Percentiles rank a stretch among this genome's conserved stretches.
phyloP scores from a whole-genome alignment of 2,797 vertebrate genomes.

The Brachyalestes nurse region DNA sequence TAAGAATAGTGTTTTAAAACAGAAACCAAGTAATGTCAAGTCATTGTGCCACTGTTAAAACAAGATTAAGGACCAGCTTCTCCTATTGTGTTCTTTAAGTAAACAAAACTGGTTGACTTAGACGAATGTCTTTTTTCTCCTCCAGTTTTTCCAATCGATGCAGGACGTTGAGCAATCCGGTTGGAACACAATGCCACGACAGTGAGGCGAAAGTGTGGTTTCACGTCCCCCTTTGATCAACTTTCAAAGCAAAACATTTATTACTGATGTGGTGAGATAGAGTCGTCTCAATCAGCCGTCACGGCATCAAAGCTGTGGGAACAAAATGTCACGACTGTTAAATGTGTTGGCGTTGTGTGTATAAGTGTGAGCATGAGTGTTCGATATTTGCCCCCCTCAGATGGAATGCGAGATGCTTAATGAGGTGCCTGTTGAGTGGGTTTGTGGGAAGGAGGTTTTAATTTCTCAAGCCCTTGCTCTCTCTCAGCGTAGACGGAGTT shows the following conservation, averaged over 20 bases:
- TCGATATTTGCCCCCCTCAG: slow-evolving; percentile 49
- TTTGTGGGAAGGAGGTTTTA: slow-evolving; percentile 76
- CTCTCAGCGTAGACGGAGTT: slow-evolving; percentile 69
- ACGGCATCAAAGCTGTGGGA: slow-evolving; percentile 73
- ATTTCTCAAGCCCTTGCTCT: slow-evolving; percentile 64
- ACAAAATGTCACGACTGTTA: slow-evolving; percentile 63
- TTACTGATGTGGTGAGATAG: slow-evolving; percentile 67
- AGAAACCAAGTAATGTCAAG: slow-evolving; percentile 60
- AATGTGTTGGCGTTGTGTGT: slow-evolving; percentile 39
- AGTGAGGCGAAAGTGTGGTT: slow-evolving; percentile 58
- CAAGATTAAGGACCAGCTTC: slow-evolving; percentile 60
- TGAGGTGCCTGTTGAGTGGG: slow-evolving; percentile 73
- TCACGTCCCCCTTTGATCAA: slow-evolving; percentile 66
- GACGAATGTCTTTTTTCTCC: slow-evolving; percentile 51
- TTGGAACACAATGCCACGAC: slow-evolving; percentile 69
- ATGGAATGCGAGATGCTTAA: slow-evolving; percentile 87
- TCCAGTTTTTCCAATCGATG: slow-evolving; percentile 59
- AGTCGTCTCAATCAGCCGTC: slow-evolving; percentile 59
- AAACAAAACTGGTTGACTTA: slow-evolving; percentile 65
- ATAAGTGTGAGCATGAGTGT: slow-evolving; percentile 22
- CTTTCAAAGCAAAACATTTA: slow-evolving; percentile 79
- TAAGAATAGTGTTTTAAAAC: slow-evolving; percentile 36
- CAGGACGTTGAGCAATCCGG: slow-evolving; percentile 46
- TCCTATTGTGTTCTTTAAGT: slow-evolving; percentile 62
- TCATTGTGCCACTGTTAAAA: slow-evolving; percentile 56